A percentile compares a stretch with the other conserved stretches of the same genome.
These are phyloP conservation scores for Polymixis lichenea DNA, from an alignment of 2,888 invertebrate genomes.

Conservation along the genomic window DNA sequence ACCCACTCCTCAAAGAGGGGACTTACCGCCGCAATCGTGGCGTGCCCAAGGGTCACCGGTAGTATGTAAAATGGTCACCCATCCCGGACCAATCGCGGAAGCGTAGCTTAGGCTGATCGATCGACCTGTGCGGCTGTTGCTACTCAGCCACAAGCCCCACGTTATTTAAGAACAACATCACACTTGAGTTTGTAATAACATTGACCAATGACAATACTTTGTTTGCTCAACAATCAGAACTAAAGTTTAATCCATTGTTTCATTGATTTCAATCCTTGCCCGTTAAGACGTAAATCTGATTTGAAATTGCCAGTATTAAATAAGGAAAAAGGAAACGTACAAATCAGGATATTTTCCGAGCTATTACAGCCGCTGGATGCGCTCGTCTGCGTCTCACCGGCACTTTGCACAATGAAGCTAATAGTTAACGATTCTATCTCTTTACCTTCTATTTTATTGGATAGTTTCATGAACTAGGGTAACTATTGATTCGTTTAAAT, in stretches of 20 bases:
- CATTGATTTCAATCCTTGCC: slow-evolving; percentile 17
- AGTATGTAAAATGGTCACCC: too few species aligned
- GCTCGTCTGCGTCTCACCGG: slow-evolving; percentile 53
- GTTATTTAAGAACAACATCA: too few species aligned
- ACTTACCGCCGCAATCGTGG: too few species aligned
- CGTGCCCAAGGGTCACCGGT: too few species aligned
- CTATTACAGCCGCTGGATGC: slow-evolving; percentile 63
- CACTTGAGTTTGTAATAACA: too few species aligned
- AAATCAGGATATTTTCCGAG: slow-evolving; percentile 72
- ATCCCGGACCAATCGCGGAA: too few species aligned
- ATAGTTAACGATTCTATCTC: slow-evolving; percentile 60
- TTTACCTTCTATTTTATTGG: slow-evolving; percentile 38
- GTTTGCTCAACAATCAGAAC: not conserved
- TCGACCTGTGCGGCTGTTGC: too few species aligned
- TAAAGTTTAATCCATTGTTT: not conserved
- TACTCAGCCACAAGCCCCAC: too few species aligned
- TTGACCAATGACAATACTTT: not conserved
- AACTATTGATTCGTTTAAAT: too few species aligned
- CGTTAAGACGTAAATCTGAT: slow-evolving; percentile 45
- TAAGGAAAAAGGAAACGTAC: slow-evolving; percentile 55
- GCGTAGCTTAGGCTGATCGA: too few species aligned
- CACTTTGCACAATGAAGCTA: slow-evolving; percentile 64
- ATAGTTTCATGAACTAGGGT: slow-evolving; percentile 21
- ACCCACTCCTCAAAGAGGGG: too few species aligned
- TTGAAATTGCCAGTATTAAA: slow-evolving; percentile 48